A percentile compares a stretch with the other conserved stretches of the same genome.
phyloP scores from a whole-genome alignment of 2,888 invertebrate species.

The Scaptomyza polygonia region DNA sequence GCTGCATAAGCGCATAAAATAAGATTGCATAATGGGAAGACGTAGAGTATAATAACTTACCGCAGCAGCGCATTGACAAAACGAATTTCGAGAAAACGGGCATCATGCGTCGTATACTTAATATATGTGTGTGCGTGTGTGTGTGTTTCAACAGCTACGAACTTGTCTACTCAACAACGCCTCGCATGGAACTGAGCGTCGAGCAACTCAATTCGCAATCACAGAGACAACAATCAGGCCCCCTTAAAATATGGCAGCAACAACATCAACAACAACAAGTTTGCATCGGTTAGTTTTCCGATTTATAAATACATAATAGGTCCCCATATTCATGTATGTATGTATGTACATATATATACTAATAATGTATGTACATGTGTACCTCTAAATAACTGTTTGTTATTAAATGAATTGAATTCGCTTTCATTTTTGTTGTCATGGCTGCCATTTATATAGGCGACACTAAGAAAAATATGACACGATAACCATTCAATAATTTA shows the following conservation, averaged over 20 bases:
- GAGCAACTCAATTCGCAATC: conserved; percentile 6
- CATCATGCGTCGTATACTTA: conserved; percentile 43
- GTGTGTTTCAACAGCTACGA: conserved; percentile 21
- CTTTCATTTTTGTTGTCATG: conserved; percentile 70
- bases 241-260: conserved; percentile 1
- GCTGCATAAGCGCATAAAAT: conserved; percentile 15
- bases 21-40: conserved; percentile 33
- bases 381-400: conserved; percentile 27
- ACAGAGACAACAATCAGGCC: conserved; percentile 23
- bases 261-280: conserved; percentile 1
- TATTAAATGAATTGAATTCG: conserved; percentile 67
- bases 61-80: conserved; percentile 35
- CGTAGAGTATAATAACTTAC: conserved; percentile 22
- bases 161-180: conserved; percentile 40
- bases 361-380: background rate
- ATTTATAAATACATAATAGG: conserved; percentile 61
- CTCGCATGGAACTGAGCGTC: conserved; percentile 55
- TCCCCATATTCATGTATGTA: background rate
- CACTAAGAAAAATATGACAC: conserved; percentile 23
- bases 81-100: conserved; percentile 54
- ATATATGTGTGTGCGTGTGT: conserved; percentile 3
- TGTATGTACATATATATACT: background rate
- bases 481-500: too few species aligned
- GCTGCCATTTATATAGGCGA: conserved; percentile 9
- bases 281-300: conserved; percentile 21